Evolutionary conservation across 1,140 invertebrate species (phyloP).

Genomic region (Apis florea): DNA sequence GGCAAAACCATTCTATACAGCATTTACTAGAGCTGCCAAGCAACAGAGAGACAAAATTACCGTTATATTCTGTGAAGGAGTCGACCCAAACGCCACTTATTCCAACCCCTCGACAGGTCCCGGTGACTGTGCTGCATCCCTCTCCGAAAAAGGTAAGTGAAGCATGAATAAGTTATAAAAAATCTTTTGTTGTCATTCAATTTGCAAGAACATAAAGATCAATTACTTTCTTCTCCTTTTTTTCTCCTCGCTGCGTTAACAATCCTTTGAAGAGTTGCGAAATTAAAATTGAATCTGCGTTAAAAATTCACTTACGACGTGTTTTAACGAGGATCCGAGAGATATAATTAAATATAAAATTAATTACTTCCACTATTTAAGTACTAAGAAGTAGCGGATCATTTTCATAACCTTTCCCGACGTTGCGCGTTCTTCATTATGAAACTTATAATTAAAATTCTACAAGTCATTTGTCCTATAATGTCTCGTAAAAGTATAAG

Average conservation of each 20-base stretch:
- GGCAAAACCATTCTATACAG: constrained; percentile 78
- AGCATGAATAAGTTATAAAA: constrained; percentile 24
- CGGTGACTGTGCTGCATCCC: constrained; percentile 76
- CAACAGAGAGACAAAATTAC: constrained; percentile 72
- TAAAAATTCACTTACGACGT: background rate
- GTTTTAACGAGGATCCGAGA: background rate
- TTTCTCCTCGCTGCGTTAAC: background rate
- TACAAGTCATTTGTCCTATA: background rate
- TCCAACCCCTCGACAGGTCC: constrained; percentile 74
- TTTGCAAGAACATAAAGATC: constrained; percentile 1
- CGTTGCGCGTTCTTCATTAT: background rate
- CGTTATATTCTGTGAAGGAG: constrained; percentile 66
- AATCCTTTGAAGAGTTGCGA: too few species aligned
- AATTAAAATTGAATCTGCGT: background rate
- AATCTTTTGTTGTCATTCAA: constrained; percentile 13
- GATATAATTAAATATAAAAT: constrained; percentile 9
- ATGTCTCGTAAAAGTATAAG: background rate
- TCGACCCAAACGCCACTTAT: constrained; percentile 64
- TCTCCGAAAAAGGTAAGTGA: constrained; percentile 77
- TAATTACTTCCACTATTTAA: constrained; percentile 14
- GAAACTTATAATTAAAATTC: background rate
- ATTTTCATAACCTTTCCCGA: background rate
- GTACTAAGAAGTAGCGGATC: background rate
- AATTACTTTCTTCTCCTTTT: background rate
- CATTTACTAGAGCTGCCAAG: constrained; percentile 77